Conservation (phyloP, 2,797 vertebrate genomes). For the Tiaroga cobitis region DNA sequence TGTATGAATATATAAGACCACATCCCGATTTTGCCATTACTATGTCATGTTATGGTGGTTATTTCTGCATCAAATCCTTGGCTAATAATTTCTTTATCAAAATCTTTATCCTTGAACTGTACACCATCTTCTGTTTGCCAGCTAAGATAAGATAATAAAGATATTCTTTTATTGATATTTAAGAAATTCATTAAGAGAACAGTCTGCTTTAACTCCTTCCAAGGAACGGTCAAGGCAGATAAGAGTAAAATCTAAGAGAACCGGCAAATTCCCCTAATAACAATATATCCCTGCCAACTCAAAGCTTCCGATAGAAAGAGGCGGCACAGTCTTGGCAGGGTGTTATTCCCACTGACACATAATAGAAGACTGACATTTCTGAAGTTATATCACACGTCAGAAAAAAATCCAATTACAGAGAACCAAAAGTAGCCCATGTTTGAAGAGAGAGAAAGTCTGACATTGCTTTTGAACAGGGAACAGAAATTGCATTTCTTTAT, state of each 20-base stretch:
- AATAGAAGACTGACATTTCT: neutral
- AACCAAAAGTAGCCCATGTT: neutral
- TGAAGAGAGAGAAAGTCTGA: neutral
- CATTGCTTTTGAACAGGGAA: neutral
- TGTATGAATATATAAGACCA: no score
- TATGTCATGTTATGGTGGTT: neutral
- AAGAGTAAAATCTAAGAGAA: conserved; percentile 7
- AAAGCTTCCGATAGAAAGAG: neutral
- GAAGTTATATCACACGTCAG: neutral
- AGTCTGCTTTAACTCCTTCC: neutral
- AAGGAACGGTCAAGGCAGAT: neutral
- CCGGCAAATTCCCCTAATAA: neutral
- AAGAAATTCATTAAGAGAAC: neutral
- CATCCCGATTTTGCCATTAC: neutral
- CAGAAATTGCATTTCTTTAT: neutral
- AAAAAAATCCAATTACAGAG: neutral
- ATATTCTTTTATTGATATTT: neutral
- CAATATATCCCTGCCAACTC: conserved; percentile 7
- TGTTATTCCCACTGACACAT: conserved; percentile 27
- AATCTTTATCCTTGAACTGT: conserved; percentile 6
- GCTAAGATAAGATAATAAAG: neutral
- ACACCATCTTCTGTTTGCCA: neutral
- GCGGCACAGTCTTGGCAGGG: neutral
- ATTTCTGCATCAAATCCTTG: neutral
- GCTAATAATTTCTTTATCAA: neutral